phyloP scores from a whole-genome alignment of 1,140 invertebrate species.

The Drosophila ohnishii region DNA sequence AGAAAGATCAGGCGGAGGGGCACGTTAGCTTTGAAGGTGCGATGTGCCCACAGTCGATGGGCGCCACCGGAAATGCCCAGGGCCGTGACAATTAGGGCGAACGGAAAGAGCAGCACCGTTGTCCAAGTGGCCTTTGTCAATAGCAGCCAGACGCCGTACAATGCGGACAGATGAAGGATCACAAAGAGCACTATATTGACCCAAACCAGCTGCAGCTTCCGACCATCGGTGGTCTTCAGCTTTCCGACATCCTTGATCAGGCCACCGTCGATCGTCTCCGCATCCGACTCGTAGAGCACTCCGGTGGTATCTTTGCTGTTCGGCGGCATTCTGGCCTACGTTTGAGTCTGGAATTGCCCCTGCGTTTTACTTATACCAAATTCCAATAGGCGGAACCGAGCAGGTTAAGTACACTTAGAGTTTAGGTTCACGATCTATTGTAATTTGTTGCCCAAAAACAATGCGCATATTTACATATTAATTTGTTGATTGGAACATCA shows the following conservation, averaged over 20 bases:
- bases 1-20: slow-evolving; percentile 91
- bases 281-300: slow-evolving; percentile 87
- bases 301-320: slow-evolving; percentile 80
- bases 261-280: slow-evolving; percentile 84
- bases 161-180: slow-evolving; percentile 91
- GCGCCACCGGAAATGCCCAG: slow-evolving; percentile 96
- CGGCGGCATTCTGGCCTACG: slow-evolving; percentile 35
- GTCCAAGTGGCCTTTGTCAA: slow-evolving; percentile 90
- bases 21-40: slow-evolving; percentile 95
- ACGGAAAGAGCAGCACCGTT: slow-evolving; percentile 84
- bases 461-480: too few species aligned
- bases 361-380: slow-evolving; percentile 12
- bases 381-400: background rate
- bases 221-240: slow-evolving; percentile 69
- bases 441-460: background rate
- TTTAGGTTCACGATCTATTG: background rate
- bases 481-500: background rate
- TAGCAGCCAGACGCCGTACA: slow-evolving; percentile 93
- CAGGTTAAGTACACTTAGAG: background rate
- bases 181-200: slow-evolving; percentile 93
- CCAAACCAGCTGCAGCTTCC: slow-evolving; percentile 91
- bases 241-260: slow-evolving; percentile 83
- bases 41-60: slow-evolving; percentile 96
- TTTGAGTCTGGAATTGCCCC: slow-evolving; percentile 1
- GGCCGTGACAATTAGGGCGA: slow-evolving; percentile 84